Percentiles rank a stretch among this genome's conserved stretches.
Conservation (phyloP, 2,888 invertebrate species). For the Drosophila emarginata region DNA sequence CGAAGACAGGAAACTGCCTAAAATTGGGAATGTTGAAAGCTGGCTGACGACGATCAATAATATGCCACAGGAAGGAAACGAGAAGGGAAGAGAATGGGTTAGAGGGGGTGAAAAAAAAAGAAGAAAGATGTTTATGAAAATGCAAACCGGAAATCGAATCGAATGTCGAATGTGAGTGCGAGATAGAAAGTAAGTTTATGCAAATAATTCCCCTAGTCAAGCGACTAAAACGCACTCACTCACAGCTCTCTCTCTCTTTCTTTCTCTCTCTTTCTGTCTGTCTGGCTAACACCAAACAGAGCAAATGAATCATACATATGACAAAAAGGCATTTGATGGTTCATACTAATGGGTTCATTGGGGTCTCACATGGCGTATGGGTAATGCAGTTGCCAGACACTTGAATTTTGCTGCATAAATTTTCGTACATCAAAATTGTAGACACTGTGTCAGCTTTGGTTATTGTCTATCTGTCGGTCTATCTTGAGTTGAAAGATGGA, state of each 20-base stretch:
- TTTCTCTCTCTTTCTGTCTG: slow-evolving; percentile 3
- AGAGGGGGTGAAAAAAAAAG: neutral
- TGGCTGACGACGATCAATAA: slow-evolving; percentile 58
- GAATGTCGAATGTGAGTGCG: slow-evolving; percentile 64
- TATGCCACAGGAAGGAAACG: slow-evolving; percentile 51
- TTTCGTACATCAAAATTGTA: slow-evolving; percentile 38
- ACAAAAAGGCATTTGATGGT: slow-evolving; percentile 62
- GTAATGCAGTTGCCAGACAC: slow-evolving; percentile 57
- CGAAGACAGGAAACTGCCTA: slow-evolving; percentile 66
- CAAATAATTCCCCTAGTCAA: slow-evolving; percentile 11
- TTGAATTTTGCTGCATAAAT: slow-evolving; percentile 31
- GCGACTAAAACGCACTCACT: neutral
- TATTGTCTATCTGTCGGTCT: neutral
- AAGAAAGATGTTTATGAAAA: slow-evolving; percentile 68
- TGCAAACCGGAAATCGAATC: slow-evolving; percentile 72
- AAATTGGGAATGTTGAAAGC: slow-evolving; percentile 62
- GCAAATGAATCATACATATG: slow-evolving; percentile 63
- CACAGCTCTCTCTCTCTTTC: neutral
- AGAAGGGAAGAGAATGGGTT: slow-evolving; percentile 24
- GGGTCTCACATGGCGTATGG: slow-evolving; percentile 60
- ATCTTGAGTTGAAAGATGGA: slow-evolving; percentile 3
- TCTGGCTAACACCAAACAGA: slow-evolving; percentile 31
- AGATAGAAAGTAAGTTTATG: slow-evolving; percentile 4
- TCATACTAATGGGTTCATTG: slow-evolving; percentile 62
- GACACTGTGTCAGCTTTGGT: slow-evolving; percentile 59